A percentile compares a stretch with the other conserved stretches of the same genome.
These are phyloP conservation scores for Bostrychus sinensis DNA, from an alignment of 2,113 vertebrate genomes.

Conservation along the genomic window DNA sequence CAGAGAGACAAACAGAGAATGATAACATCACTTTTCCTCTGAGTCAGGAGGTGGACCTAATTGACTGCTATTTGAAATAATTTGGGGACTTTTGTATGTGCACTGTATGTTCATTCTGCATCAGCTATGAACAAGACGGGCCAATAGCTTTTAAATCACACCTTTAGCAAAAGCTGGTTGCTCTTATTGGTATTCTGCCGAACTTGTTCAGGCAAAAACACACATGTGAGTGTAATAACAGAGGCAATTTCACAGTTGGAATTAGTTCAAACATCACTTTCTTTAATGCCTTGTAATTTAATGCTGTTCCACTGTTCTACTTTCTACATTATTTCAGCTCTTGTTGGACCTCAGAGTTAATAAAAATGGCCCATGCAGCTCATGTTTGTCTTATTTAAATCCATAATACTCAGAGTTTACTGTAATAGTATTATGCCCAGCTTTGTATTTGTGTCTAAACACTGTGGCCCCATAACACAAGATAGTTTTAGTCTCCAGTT, in stretches of 20 bases:
- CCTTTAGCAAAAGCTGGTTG: too few relatives aligned
- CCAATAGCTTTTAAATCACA: too few relatives aligned
- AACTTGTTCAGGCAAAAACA: slow-evolving; percentile 2
- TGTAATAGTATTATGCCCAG: slow-evolving; percentile 7
- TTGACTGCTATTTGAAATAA: too few relatives aligned
- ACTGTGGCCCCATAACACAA: slow-evolving; percentile 35
- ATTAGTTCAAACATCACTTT: slow-evolving; percentile 60
- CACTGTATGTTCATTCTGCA: too few relatives aligned
- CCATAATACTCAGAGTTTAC: slow-evolving; percentile 7
- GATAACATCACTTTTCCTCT: slow-evolving; percentile 1
- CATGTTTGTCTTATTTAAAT: slow-evolving; percentile 40
- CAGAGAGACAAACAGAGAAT: too few relatives aligned
- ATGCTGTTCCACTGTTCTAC: slow-evolving; percentile 47
- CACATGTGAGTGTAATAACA: slow-evolving; percentile 42
- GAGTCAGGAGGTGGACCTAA: not conserved
- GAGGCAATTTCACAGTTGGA: slow-evolving; percentile 55
- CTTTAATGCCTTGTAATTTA: slow-evolving; percentile 62
- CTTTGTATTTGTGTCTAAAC: slow-evolving; percentile 62
- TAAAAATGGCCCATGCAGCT: slow-evolving; percentile 36
- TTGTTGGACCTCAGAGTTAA: slow-evolving; percentile 29
- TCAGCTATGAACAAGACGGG: too few relatives aligned
- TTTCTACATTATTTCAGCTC: slow-evolving; percentile 26
- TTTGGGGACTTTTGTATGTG: too few relatives aligned
- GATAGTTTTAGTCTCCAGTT: slow-evolving; percentile 43
- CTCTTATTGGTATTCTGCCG: not conserved